Percentiles rank a stretch among this genome's conserved stretches.
These are phyloP conservation scores for Myotis davidii DNA, from an alignment of 2,113 vertebrate genomes.

Conservation along the genomic window DNA sequence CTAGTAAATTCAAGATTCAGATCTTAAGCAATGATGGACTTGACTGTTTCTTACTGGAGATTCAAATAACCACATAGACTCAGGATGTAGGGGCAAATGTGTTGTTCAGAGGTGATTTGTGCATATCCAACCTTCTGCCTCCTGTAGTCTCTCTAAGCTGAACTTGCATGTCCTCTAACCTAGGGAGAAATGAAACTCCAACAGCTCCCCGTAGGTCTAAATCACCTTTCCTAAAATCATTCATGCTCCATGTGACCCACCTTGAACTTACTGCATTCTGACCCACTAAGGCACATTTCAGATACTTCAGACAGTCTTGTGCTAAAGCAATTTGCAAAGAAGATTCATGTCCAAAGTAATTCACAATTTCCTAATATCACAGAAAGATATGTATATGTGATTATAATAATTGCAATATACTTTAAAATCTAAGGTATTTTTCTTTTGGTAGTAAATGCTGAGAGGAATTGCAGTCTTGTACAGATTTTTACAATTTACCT, in stretches of 20 bases:
- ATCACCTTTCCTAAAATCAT: background rate
- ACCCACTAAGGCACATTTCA: background rate
- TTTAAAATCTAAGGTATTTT: conserved; percentile 35
- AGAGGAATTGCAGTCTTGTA: conserved; percentile 45
- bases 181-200: background rate
- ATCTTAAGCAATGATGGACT: background rate
- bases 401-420: background rate
- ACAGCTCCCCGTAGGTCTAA: background rate
- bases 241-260: background rate
- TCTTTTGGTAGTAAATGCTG: background rate
- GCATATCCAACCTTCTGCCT: background rate
- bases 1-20: background rate
- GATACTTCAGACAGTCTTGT: background rate
- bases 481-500: conserved; percentile 62
- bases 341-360: background rate
- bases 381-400: background rate
- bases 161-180: background rate
- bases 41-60: background rate
- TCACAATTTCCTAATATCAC: background rate
- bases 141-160: background rate
- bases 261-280: background rate
- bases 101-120: background rate
- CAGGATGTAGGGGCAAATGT: background rate
- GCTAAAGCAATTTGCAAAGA: conserved; percentile 38
- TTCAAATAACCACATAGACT: background rate